phyloP scores from a whole-genome alignment of 2,888 invertebrate species.

The Apodemia mormo region DNA sequence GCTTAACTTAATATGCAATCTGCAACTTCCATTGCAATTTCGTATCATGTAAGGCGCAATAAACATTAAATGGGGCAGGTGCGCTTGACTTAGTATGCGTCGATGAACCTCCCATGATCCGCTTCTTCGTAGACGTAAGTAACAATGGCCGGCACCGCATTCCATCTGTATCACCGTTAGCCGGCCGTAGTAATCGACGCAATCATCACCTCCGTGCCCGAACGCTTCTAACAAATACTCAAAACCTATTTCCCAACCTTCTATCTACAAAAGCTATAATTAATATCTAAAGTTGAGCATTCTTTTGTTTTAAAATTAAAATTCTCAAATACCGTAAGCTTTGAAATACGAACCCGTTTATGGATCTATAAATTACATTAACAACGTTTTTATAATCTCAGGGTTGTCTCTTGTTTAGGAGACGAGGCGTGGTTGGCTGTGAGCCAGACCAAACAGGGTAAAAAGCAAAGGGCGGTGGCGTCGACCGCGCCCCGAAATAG shows the following conservation, averaged over 20 bases:
- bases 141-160: conserved; percentile 72
- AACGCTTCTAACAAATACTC: conserved; percentile 23
- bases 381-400: conserved; percentile 49
- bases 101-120: conserved; percentile 50
- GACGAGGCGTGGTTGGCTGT: conserved; percentile 67
- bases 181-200: conserved; percentile 58
- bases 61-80: conserved; percentile 19
- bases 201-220: conserved; percentile 45
- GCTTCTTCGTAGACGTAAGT: conserved; percentile 62
- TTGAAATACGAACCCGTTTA: conserved; percentile 24
- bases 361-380: conserved; percentile 44
- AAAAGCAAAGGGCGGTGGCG: conserved; percentile 73
- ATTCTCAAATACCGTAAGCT: conserved; percentile 19
- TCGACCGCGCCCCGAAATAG: conserved; percentile 76
- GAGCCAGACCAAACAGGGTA: conserved; percentile 78
- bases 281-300: neutral
- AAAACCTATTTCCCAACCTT: neutral
- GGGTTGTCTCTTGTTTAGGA: conserved; percentile 45
- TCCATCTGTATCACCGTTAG: conserved; percentile 71
- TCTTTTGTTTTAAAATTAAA: conserved; percentile 24
- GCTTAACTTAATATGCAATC: conserved; percentile 7
- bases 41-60: conserved; percentile 24
- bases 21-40: conserved; percentile 25
- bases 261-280: neutral
- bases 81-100: conserved; percentile 52